A percentile compares a stretch with the other conserved stretches of the same genome.
Conservation (phyloP, 1,140 invertebrate genomes). For the Campoletis sonorensis region DNA sequence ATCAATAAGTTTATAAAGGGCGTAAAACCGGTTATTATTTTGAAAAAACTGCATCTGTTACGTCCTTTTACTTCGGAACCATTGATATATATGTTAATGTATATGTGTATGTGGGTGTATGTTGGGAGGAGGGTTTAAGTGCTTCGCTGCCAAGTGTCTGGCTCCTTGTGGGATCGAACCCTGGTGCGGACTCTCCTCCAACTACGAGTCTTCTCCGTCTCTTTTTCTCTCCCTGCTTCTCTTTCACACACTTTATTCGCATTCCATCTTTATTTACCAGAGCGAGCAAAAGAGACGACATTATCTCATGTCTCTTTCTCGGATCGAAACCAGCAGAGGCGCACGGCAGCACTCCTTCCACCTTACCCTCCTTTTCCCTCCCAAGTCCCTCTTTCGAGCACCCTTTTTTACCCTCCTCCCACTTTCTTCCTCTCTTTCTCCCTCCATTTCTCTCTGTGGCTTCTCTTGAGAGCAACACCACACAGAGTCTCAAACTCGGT, state of each 20-base stretch:
- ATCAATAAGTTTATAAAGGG: neutral
- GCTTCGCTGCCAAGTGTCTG: constrained; percentile 69
- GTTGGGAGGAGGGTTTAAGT: constrained; percentile 68
- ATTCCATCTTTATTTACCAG: constrained; percentile 4
- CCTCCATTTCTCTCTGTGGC: neutral
- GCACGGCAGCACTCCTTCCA: constrained; percentile 48
- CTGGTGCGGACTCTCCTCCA: constrained; percentile 45
- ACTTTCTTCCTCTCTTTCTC: neutral
- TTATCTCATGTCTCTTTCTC: constrained; percentile 59
- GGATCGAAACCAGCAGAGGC: constrained; percentile 54
- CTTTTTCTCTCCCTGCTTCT: neutral
- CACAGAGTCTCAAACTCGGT: constrained; percentile 11
- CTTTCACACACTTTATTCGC: constrained; percentile 6
- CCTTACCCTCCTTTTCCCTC: constrained; percentile 20
- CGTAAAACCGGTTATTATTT: neutral
- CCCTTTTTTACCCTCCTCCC: constrained; percentile 34
- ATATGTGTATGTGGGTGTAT: constrained; percentile 30
- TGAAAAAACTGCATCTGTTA: neutral
- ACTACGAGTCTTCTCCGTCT: constrained; percentile 24
- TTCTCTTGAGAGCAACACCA: constrained; percentile 1
- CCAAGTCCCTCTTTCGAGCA: constrained; percentile 42
- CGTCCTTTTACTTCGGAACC: neutral
- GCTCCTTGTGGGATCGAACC: constrained; percentile 71
- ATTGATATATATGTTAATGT: neutral
- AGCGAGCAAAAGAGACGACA: constrained; percentile 11